These are phyloP conservation scores for Spea bombifrons DNA, from an alignment of 2,113 vertebrate genomes.

Conservation along the genomic window DNA sequence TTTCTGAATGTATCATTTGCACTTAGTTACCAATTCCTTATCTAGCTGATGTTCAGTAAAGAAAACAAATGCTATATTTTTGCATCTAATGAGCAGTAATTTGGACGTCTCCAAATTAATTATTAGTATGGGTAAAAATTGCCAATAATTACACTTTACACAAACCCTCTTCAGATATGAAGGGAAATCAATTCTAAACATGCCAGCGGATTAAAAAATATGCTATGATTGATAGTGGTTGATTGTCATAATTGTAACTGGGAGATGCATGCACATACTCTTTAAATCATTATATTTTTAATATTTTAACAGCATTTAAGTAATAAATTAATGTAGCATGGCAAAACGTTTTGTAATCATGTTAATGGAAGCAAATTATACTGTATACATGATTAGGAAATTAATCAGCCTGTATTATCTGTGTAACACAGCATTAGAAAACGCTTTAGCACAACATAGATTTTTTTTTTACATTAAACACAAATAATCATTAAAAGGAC, in stretches of 20 bases:
- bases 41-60: no score
- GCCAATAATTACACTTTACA: no score
- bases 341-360: slow-evolving; percentile 32
- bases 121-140: no score
- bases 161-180: no score
- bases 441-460: slow-evolving; percentile 9
- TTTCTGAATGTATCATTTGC: no score
- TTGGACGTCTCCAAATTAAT: no score
- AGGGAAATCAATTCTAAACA: no score
- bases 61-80: no score
- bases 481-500: slow-evolving; percentile 17
- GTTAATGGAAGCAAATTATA: slow-evolving; percentile 16
- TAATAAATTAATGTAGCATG: slow-evolving; percentile 33
- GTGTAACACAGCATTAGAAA: slow-evolving; percentile 16
- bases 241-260: background rate
- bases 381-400: slow-evolving; percentile 30
- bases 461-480: slow-evolving; percentile 10
- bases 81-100: no score
- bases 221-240: background rate
- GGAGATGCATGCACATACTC: background rate
- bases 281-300: slow-evolving; percentile 29
- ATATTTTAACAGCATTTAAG: slow-evolving; percentile 14
- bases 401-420: slow-evolving; percentile 35
- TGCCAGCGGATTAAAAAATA: no score
- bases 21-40: no score